phyloP scores from a whole-genome alignment of 2,113 vertebrate genomes.

The Mobula hypostoma region DNA sequence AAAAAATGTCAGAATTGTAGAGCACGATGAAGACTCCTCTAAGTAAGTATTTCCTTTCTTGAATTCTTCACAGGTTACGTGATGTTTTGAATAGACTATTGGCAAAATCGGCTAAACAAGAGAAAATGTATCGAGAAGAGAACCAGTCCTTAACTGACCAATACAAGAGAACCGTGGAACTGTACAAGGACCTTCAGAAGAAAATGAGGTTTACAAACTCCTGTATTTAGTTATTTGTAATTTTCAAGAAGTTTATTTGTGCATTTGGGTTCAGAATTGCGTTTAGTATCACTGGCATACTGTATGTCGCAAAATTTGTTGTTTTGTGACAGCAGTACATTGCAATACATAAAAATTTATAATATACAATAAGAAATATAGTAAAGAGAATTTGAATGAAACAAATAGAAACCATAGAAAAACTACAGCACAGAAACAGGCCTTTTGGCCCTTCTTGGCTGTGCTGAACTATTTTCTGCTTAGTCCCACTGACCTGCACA shows the following conservation, averaged over 20 bases:
- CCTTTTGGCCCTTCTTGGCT: too few species aligned
- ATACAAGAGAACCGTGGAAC: constrained; percentile 50
- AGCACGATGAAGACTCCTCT: neutral
- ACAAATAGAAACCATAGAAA: too few species aligned
- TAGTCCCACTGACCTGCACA: too few species aligned
- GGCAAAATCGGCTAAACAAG: constrained; percentile 48
- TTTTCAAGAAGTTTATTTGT: neutral
- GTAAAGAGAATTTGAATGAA: too few species aligned
- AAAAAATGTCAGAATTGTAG: neutral
- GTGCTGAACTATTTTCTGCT: too few species aligned
- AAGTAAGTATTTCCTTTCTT: neutral
- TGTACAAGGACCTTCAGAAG: constrained; percentile 62
- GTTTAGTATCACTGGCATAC: too few species aligned
- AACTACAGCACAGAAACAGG: too few species aligned
- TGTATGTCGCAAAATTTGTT: too few species aligned
- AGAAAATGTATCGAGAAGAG: constrained; percentile 56
- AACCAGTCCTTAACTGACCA: constrained; percentile 50
- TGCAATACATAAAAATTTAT: too few species aligned
- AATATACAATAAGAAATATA: too few species aligned
- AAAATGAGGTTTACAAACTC: constrained; percentile 59
- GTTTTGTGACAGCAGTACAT: too few species aligned
- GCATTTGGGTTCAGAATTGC: too few species aligned
- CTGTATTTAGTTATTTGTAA: neutral
- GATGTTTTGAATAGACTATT: constrained; percentile 53
- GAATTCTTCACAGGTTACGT: constrained; percentile 52